A percentile compares a stretch with the other conserved stretches of the same genome.
These are phyloP conservation scores for Nycticryphes semicollaris DNA, from an alignment of 2,113 vertebrate species.

Conservation along the genomic window DNA sequence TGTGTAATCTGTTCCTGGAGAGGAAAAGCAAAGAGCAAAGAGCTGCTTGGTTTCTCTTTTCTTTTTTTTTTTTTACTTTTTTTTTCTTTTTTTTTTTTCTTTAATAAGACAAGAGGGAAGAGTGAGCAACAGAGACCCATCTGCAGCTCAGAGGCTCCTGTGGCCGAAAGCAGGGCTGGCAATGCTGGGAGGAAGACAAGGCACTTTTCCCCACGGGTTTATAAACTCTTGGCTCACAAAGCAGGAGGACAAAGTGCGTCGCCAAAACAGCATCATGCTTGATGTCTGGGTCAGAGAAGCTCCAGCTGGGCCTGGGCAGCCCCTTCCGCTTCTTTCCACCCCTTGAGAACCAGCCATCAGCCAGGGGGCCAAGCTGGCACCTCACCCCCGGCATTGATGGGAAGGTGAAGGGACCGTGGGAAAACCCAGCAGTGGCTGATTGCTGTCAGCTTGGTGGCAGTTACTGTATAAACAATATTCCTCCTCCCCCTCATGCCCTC, in stretches of 20 bases:
- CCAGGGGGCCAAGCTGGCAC: not conserved
- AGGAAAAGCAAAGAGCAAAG: not conserved
- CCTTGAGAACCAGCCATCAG: not conserved
- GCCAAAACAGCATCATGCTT: not conserved
- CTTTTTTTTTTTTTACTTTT: too few relatives aligned
- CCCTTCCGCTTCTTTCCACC: not conserved
- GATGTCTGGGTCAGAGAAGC: not conserved
- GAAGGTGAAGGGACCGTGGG: not conserved
- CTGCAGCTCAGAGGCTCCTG: not conserved
- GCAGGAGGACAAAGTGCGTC: not conserved
- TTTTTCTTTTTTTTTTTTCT: not conserved
- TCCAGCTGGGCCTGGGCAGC: not conserved
- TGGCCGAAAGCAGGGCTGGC: not conserved
- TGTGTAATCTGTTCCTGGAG: not conserved
- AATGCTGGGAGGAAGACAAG: not conserved
- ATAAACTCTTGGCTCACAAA: not conserved
- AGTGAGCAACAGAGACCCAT: not conserved
- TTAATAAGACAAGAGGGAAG: not conserved
- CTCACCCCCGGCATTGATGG: not conserved
- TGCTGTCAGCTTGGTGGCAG: not conserved
- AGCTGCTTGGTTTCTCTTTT: not conserved
- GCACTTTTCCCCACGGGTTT: not conserved
- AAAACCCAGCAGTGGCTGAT: not conserved
- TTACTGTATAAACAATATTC: not conserved
- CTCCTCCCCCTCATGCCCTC: not conserved